phyloP scores from a whole-genome alignment of 2,797 vertebrate genomes.

The Gadopsis bispinosus region DNA sequence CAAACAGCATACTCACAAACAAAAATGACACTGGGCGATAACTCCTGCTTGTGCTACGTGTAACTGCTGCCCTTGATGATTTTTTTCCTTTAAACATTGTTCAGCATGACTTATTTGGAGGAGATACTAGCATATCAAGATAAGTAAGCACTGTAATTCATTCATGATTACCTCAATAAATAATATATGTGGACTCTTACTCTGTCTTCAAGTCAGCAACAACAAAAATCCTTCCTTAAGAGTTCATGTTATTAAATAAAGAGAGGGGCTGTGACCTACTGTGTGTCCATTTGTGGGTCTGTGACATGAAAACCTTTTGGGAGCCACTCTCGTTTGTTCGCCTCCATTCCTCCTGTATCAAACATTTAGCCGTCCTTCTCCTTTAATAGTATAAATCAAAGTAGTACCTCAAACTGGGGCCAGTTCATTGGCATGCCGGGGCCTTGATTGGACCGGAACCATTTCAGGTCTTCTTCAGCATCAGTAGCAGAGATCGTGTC shows the following conservation, averaged over 20 bases:
- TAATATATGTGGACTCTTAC: slow-evolving; percentile 7
- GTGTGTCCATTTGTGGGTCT: background rate
- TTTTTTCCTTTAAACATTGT: slow-evolving; percentile 3
- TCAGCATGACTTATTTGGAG: background rate
- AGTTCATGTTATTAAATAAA: background rate
- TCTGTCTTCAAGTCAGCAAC: background rate
- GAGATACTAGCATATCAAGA: background rate
- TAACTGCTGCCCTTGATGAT: background rate
- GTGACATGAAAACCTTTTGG: background rate
- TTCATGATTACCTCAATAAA: slow-evolving; percentile 25
- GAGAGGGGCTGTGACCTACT: background rate
- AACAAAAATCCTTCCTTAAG: background rate
- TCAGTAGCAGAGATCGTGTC: slow-evolving; percentile 91
- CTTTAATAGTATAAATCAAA: background rate
- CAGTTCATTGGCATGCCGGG: slow-evolving; percentile 99
- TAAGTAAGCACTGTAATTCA: slow-evolving; percentile 4
- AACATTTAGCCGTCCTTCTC: background rate
- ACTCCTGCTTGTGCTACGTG: slow-evolving; percentile 1
- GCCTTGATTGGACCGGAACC: slow-evolving; percentile 94
- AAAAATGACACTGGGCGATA: slow-evolving; percentile 30
- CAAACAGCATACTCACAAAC: slow-evolving; percentile 23
- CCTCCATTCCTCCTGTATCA: background rate
- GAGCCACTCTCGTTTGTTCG: background rate
- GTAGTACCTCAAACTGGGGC: slow-evolving; percentile 97
- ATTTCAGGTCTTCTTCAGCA: slow-evolving; percentile 92